Evolutionary conservation across 2,797 vertebrate genomes (phyloP).

Genomic region (Botia kubotai): DNA sequence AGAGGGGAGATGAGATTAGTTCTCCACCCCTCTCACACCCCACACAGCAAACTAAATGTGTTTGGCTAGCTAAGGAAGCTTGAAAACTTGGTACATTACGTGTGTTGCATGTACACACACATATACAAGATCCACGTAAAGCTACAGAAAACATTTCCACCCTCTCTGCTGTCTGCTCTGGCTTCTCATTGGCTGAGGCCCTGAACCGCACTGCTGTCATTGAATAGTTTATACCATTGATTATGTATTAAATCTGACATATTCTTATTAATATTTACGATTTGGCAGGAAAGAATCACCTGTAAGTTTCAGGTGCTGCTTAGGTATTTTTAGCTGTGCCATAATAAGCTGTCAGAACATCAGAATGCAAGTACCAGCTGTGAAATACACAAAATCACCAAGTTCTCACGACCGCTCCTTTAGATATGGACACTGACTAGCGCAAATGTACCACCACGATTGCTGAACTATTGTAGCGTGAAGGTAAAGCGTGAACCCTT

Average conservation of each 20-base stretch:
- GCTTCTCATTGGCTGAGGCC: not conserved
- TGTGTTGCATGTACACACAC: not conserved
- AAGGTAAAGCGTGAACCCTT: constrained; percentile 39
- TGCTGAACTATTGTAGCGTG: constrained; percentile 25
- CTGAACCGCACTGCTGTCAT: not conserved
- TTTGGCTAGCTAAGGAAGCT: not conserved
- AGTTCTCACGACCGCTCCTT: not conserved
- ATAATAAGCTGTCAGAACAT: constrained; percentile 37
- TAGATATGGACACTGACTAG: constrained; percentile 32
- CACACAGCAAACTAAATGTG: not conserved
- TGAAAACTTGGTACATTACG: not conserved
- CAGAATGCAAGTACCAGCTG: constrained; percentile 17
- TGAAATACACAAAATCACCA: constrained; percentile 6
- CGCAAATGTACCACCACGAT: constrained; percentile 14
- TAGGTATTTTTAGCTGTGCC: constrained; percentile 2
- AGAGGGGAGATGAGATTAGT: not conserved
- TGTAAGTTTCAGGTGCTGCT: not conserved
- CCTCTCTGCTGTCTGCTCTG: constrained; percentile 16
- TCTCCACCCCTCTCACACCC: not conserved
- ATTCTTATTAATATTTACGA: constrained; percentile 25
- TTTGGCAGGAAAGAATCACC: constrained; percentile 14
- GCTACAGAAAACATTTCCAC: constrained; percentile 1
- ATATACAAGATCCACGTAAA: not conserved
- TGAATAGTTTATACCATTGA: constrained; percentile 39
- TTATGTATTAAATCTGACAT: constrained; percentile 29